Conservation (phyloP, 2,797 vertebrate genomes). For the Neomorphus geoffroyi region DNA sequence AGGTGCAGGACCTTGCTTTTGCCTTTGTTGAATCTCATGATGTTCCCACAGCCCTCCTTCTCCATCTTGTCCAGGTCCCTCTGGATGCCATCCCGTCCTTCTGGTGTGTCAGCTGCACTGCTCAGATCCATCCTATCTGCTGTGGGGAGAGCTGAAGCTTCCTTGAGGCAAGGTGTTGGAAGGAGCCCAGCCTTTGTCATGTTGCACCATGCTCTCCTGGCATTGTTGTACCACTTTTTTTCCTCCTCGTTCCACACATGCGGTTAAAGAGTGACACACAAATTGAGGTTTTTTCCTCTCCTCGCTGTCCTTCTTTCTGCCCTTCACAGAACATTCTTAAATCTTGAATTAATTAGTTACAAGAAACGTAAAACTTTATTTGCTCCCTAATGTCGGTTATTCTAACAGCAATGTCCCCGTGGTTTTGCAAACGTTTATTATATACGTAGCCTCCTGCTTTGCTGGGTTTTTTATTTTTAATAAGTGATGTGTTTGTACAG, state of each 20-base stretch:
- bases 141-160: not conserved
- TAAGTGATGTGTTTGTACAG: not conserved
- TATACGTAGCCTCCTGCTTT: accelerated
- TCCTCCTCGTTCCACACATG: accelerated
- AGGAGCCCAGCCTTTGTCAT: not conserved
- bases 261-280: too few species aligned
- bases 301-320: not conserved
- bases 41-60: too few species aligned
- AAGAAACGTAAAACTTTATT: not conserved
- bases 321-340: not conserved
- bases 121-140: not conserved
- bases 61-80: too few species aligned
- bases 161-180: accelerated
- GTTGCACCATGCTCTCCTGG: not conserved
- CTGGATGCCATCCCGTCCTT: too few species aligned
- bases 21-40: too few species aligned
- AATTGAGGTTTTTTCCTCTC: not conserved
- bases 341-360: not conserved
- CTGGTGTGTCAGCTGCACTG: too few species aligned
- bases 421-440: not conserved
- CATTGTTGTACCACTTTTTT: not conserved
- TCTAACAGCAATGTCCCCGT: not conserved
- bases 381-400: not conserved
- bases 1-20: too few species aligned
- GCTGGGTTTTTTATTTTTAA: accelerated